These are phyloP conservation scores for Parazoanthus swiftii DNA, from an alignment of 92 coral and sea anemone genomes.

Conservation along the genomic window DNA sequence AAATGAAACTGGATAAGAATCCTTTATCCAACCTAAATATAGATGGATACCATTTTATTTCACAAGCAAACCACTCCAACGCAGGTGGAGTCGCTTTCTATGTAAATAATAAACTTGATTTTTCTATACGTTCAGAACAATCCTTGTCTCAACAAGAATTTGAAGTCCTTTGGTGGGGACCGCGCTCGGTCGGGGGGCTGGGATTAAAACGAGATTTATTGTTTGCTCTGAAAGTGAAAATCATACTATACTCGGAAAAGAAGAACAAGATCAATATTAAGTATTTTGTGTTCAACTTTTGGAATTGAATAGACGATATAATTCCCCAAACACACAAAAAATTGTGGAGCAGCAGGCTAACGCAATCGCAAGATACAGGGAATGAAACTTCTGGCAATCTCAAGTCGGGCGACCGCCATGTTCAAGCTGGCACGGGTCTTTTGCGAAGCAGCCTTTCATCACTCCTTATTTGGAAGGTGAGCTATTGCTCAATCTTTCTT, in stretches of 20 bases:
- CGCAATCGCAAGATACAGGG: constrained; percentile 9
- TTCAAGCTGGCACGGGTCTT: constrained; percentile 19
- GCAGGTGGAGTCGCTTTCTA: no score
- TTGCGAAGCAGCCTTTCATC: background rate
- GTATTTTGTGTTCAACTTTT: background rate
- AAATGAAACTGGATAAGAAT: no score
- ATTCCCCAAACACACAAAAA: constrained; percentile 15
- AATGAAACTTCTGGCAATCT: constrained; percentile 18
- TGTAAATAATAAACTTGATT: no score
- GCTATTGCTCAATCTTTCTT: constrained; percentile 24
- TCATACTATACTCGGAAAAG: background rate
- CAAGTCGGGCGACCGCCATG: constrained; percentile 3
- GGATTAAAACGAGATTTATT: constrained; percentile 18
- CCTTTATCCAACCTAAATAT: no score
- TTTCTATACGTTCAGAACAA: no score
- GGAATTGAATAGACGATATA: constrained; percentile 9
- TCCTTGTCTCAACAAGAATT: no score
- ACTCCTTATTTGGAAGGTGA: constrained; percentile 18
- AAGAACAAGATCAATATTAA: background rate
- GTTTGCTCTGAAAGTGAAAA: background rate
- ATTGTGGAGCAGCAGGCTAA: constrained; percentile 20
- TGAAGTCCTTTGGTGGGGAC: background rate
- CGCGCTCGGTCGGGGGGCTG: constrained; percentile 19
- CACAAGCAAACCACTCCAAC: no score
- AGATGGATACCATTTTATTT: no score